Evolutionary conservation across 2,113 vertebrate genomes (phyloP), one percentile per base, ranked within the genome.

Genomic region (Podarcis raffonei): DNA sequence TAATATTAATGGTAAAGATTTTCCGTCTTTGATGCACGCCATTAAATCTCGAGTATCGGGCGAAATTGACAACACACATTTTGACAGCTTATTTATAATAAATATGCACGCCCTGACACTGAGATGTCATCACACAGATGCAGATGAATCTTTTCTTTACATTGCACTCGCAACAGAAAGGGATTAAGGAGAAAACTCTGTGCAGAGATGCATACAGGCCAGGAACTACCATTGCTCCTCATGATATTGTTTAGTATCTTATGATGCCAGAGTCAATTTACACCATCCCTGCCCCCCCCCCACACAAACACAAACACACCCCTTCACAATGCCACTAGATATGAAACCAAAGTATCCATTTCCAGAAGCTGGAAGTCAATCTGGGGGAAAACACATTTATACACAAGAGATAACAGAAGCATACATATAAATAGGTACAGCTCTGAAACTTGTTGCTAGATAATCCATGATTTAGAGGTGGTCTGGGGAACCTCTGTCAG

Each of bases 1-100:
- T 97, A 97, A 98, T 97, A 97, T 97, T 97, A 97, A 97, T 97
- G 97, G 97, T 97, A 97, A 97, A 97, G 97, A 97, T 97, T 97
- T 97, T 96, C 97, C 96, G 96, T 97, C 97, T 96, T 97, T 97
- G 97, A 97, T 94, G 95, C 89, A 94, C 95, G 94, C 96, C 96
- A 96, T 97, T 97, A 97, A 97, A 97, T 96, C 96, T 95, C 25
- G 90, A 97, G 97, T 96, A 97, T 97, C 95, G 96, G 96, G 95
- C 96, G 94, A 97, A 97, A 97, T 97, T 97, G 97, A 97, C 97
- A 97, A 96, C 96, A 97, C 96, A 97, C 93, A 96, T 97, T 97
- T 97, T 97, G 97, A 97, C 97, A 97, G 96, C 95, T 97, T 97
- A 97, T 97, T 97, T 97, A 97, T 97, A 98, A 98, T 97, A 97